Evolutionary conservation across 23 tunicate genomes (phyloP), one percentile per base, ranked within the genome.

Genomic region (Diplosoma virens): DNA sequence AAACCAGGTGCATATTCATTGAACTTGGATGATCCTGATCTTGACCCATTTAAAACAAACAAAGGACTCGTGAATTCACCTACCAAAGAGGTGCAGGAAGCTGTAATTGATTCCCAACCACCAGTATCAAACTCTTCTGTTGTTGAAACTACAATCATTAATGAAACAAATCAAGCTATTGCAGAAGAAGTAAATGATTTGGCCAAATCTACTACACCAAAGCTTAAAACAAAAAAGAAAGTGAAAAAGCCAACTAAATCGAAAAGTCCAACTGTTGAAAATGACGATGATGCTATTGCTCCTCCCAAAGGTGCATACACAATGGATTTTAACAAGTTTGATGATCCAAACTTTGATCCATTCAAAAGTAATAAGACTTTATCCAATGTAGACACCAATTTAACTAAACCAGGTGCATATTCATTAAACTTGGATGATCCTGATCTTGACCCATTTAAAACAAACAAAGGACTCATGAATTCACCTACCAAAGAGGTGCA

Each of bases 391-490:
- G 11, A 7, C 11, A 7, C 50, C 9, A 41, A 7, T 41, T 41
- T 41, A 14, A n/a, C n/a, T n/a, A n/a, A n/a, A n/a, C n/a, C n/a
- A 32, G 92, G 92, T 9, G 60, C 92, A 21, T 85, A 85, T 36
- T 50, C 76, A 32, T 59, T 85, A 1, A 84, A 85, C 53, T 85
- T 85, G 7, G 84, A 85, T 85, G 77, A 69, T n/a, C 76, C 76
- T n/a, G 55, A 68, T 47, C 69, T 80, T 54, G 92, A 85, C 33
- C 92, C 92, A 29, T 85, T 85, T 47, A 67, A 85, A 60, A 78
- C 84, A 14, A 78, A 33, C 33, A 79, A 79, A 69, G 58, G 80
- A 18, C 29, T 70, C 27, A 17, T 52, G 25, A 82, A 82, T 48
- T n/a, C n/a, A n/a, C n/a, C n/a, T n/a, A n/a, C n/a, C n/a, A n/a